Conservation (phyloP, 2,797 vertebrate genomes). For the Microcaecilia unicolor region DNA sequence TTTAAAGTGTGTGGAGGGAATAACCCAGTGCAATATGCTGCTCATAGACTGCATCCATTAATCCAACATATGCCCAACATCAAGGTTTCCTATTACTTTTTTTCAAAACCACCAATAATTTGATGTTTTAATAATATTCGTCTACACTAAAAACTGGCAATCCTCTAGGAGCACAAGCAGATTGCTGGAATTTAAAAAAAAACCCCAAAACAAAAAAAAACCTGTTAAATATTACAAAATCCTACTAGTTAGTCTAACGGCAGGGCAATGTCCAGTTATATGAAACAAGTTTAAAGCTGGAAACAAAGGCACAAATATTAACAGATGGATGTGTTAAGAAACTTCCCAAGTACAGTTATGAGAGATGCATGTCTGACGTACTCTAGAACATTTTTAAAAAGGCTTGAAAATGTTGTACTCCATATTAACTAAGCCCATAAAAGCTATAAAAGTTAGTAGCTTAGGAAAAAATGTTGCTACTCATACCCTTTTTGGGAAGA, state of each 20-base stretch:
- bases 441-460: conserved; percentile 20
- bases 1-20: conserved; percentile 3
- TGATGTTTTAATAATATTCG: conserved; percentile 10
- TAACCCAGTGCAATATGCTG: conserved; percentile 15
- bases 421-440: conserved; percentile 25
- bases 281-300: conserved; percentile 35
- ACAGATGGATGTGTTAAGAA: conserved; percentile 19
- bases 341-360: conserved; percentile 28
- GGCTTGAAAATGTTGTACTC: conserved; percentile 25
- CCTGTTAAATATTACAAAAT: conserved; percentile 32
- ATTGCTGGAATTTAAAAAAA: conserved; percentile 33
- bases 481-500: conserved; percentile 23
- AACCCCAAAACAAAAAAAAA: conserved; percentile 21
- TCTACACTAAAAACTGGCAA: conserved; percentile 28
- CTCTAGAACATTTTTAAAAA: conserved; percentile 20
- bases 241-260: conserved; percentile 17
- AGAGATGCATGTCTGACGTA: conserved; percentile 38
- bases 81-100: too few relatives aligned
- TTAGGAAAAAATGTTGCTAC: conserved; percentile 24
- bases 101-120: neutral
- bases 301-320: conserved; percentile 44
- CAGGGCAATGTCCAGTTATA: conserved; percentile 42
- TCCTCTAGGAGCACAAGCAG: conserved; percentile 23
- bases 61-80: conserved; percentile 11
- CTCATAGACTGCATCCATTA: too few relatives aligned